phyloP scores from a whole-genome alignment of 2,113 vertebrate species.

The Vireo altiloquus region DNA sequence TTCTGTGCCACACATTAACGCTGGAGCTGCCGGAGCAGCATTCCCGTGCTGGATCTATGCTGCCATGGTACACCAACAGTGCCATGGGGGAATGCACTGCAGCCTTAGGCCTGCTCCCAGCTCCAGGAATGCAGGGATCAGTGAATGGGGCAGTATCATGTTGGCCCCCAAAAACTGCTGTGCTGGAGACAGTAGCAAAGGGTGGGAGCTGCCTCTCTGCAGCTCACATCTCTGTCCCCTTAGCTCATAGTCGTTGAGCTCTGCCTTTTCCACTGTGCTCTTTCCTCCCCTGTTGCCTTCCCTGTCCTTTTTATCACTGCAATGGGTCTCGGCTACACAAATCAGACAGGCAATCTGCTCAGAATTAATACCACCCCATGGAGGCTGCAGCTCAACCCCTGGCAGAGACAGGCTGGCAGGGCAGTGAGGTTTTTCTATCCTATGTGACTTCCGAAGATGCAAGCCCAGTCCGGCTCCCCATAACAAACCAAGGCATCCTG shows the following conservation, averaged over 20 bases:
- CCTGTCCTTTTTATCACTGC: conserved; percentile 6
- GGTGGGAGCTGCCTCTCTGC: neutral
- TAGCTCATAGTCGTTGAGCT: neutral
- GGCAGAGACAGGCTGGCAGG: neutral
- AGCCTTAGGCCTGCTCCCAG: neutral
- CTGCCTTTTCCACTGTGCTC: neutral
- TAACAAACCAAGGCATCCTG: neutral
- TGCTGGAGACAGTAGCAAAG: neutral
- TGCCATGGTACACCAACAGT: neutral
- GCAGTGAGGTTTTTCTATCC: neutral
- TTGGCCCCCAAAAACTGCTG: neutral
- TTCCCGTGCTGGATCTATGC: rapidly evolving
- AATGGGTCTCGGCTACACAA: neutral
- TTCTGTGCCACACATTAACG: neutral
- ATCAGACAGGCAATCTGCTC: neutral
- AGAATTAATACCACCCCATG: neutral
- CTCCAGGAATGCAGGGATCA: neutral
- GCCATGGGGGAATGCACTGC: neutral
- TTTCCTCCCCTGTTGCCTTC: neutral
- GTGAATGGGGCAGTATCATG: rapidly evolving
- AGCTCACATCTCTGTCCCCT: neutral
- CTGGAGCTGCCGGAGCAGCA: neutral
- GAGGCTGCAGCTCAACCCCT: neutral
- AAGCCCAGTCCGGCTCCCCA: neutral
- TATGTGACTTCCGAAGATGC: neutral